Conservation (phyloP, 2,113 vertebrate species). For the Terrapene triunguis region DNA sequence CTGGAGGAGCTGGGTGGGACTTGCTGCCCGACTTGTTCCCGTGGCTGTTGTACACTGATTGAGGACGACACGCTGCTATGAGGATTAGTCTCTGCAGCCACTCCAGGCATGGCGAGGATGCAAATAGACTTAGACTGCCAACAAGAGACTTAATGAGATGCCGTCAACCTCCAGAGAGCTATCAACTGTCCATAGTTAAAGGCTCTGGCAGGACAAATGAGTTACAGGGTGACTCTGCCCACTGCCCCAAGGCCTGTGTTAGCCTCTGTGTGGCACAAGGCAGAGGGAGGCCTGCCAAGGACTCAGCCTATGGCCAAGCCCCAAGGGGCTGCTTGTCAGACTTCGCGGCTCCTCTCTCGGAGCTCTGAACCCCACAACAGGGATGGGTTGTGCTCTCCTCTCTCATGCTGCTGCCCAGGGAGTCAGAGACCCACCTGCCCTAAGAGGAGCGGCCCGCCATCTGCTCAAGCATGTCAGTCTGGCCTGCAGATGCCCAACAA, state of each 20-base stretch:
- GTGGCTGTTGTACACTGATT: neutral
- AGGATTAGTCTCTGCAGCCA: neutral
- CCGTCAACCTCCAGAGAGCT: neutral
- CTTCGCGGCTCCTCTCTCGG: no score
- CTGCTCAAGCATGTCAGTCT: neutral
- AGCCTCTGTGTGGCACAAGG: neutral
- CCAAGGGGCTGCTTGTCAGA: no score
- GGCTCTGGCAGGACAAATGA: neutral
- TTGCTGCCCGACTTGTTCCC: neutral
- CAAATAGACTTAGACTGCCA: neutral
- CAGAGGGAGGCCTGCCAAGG: neutral
- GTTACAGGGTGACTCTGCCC: neutral
- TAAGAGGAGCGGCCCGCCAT: neutral
- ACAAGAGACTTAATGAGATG: neutral
- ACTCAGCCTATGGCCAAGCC: no score
- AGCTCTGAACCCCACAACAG: neutral
- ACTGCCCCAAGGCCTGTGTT: neutral
- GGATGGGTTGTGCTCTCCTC: neutral
- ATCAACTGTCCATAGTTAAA: neutral
- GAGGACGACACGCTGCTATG: neutral
- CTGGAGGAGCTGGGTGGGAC: rapidly evolving
- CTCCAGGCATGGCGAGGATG: neutral
- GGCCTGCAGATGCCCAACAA: neutral
- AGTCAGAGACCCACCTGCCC: neutral
- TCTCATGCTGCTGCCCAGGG: neutral